Evolutionary conservation across 2,113 vertebrate genomes (phyloP).

Genomic region (Hippoglossus stenolepis): DNA sequence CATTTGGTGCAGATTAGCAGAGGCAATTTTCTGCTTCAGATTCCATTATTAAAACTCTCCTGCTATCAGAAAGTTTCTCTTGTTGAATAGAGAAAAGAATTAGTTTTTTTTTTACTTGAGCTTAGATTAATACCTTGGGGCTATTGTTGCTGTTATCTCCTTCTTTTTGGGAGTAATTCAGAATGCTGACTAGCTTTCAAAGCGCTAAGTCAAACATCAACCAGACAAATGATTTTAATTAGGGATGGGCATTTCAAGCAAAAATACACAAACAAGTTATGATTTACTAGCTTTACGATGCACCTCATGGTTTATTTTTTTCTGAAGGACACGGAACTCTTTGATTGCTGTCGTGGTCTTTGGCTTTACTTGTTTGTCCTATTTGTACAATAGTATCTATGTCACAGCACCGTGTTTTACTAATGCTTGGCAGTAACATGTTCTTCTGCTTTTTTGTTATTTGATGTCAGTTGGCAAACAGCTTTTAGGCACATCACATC

Average conservation of each 20-base stretch:
- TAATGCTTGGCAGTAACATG: not conserved
- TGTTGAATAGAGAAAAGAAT: conserved; percentile 74
- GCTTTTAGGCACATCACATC: not conserved
- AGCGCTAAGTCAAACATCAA: conserved; percentile 33
- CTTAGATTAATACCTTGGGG: conserved; percentile 68
- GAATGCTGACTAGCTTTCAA: conserved; percentile 36
- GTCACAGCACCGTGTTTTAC: not conserved
- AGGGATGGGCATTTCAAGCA: not conserved
- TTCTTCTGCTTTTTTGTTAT: not conserved
- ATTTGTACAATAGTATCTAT: not conserved
- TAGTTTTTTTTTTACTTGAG: conserved; percentile 35
- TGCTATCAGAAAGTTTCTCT: conserved; percentile 76
- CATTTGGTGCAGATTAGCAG: conserved; percentile 73
- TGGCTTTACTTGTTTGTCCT: not conserved
- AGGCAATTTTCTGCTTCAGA: conserved; percentile 85
- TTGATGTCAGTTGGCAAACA: not conserved
- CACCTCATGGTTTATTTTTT: not conserved
- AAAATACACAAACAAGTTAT: not conserved
- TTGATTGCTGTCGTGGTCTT: not conserved
- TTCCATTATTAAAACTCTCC: conserved; percentile 80
- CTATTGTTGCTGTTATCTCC: conserved; percentile 69
- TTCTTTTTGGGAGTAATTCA: conserved; percentile 53
- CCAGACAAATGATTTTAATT: conserved; percentile 35
- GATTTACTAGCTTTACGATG: not conserved
- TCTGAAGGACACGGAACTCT: not conserved